phyloP scores from a whole-genome alignment of 1,140 invertebrate species.

The Drosophila pachea region DNA sequence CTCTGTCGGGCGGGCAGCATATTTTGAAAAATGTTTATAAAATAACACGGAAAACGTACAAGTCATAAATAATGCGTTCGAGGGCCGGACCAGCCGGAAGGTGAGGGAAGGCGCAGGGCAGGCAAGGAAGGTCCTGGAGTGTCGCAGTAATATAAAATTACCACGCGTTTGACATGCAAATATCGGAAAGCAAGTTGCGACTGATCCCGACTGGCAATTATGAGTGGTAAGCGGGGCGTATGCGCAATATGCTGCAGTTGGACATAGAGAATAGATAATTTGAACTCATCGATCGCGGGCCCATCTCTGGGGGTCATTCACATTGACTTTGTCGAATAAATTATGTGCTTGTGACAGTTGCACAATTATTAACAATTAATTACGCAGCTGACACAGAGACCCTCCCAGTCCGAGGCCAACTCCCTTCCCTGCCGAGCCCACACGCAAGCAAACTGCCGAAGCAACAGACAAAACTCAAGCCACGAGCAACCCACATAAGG shows the following conservation, averaged over 20 bases:
- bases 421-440: neutral
- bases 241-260: slow-evolving; percentile 28
- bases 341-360: slow-evolving; percentile 65
- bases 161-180: slow-evolving; percentile 74
- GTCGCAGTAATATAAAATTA: slow-evolving; percentile 74
- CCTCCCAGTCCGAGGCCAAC: neutral
- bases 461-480: slow-evolving; percentile 21
- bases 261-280: slow-evolving; percentile 1
- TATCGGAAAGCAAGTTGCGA: slow-evolving; percentile 48
- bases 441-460: neutral
- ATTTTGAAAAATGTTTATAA: slow-evolving; percentile 76
- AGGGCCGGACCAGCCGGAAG: neutral
- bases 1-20: slow-evolving; percentile 49
- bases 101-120: too few species aligned
- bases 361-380: slow-evolving; percentile 75
- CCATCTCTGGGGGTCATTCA: slow-evolving; percentile 33
- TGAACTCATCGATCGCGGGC: slow-evolving; percentile 1
- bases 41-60: slow-evolving; percentile 73
- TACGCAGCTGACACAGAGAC: slow-evolving; percentile 49
- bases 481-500: slow-evolving; percentile 16
- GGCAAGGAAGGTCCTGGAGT: slow-evolving; percentile 26
- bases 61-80: slow-evolving; percentile 75
- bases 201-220: slow-evolving; percentile 41
- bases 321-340: slow-evolving; percentile 57
- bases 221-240: slow-evolving; percentile 29